phyloP scores from a whole-genome alignment of 1,140 invertebrate species.

The Solenopsis invicta region DNA sequence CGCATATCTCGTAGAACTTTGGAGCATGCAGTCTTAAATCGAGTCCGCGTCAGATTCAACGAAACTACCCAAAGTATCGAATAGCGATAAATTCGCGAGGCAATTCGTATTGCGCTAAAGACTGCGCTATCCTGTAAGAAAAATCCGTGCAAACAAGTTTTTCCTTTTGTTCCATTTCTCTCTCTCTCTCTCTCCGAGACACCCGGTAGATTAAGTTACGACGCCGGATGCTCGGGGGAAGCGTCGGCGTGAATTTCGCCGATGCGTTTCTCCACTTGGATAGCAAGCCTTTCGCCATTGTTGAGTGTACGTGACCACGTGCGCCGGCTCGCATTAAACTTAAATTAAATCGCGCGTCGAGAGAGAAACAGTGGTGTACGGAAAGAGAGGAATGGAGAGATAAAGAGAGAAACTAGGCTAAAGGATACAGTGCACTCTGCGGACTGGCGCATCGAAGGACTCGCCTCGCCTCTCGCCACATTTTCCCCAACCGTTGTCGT shows the following conservation, averaged over 20 bases:
- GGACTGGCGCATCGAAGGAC: constrained; percentile 50
- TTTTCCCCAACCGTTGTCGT: constrained; percentile 38
- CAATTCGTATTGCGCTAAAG: constrained; percentile 8
- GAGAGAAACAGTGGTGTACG: constrained; percentile 13
- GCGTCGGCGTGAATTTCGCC: constrained; percentile 49
- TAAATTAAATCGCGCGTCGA: constrained; percentile 59
- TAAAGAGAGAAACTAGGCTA: constrained; percentile 11
- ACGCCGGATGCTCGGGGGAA: constrained; percentile 7
- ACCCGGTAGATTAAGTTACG: constrained; percentile 47
- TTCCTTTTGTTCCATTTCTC: neutral
- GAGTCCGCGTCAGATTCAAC: no score
- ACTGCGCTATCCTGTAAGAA: neutral
- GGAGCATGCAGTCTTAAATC: neutral
- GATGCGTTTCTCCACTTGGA: constrained; percentile 59
- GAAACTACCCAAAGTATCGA: neutral
- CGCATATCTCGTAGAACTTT: neutral
- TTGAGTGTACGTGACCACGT: constrained; percentile 60
- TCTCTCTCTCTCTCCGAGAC: neutral
- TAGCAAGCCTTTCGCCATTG: constrained; percentile 49
- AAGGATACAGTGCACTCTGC: constrained; percentile 43
- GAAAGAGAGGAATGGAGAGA: constrained; percentile 14
- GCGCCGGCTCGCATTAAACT: constrained; percentile 52
- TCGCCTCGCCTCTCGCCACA: constrained; percentile 6
- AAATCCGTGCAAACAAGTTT: neutral
- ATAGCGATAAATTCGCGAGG: constrained; percentile 1